These are phyloP conservation scores for Microctenopoma steveboyesi DNA, from an alignment of 2,797 vertebrate genomes.

Conservation along the genomic window DNA sequence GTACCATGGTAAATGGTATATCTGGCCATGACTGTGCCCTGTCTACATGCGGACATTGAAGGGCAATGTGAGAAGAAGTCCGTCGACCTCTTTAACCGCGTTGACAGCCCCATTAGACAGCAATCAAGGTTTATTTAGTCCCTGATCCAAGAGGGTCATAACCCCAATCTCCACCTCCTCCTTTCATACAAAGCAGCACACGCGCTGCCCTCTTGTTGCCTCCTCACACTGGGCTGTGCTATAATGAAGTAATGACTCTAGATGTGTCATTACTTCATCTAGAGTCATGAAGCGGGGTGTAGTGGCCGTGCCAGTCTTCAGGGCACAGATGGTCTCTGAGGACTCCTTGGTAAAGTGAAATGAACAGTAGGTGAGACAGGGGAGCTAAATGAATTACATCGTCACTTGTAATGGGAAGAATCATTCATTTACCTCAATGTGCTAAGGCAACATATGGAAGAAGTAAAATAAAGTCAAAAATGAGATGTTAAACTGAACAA, in stretches of 20 bases:
- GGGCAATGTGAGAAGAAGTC: constrained; percentile 3
- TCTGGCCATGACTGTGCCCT: background rate
- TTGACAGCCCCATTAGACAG: constrained; percentile 27
- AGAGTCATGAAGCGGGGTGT: background rate
- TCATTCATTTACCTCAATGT: constrained; percentile 3
- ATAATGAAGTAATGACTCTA: constrained; percentile 18
- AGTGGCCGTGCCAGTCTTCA: background rate
- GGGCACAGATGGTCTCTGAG: background rate
- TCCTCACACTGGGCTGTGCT: background rate
- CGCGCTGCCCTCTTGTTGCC: background rate
- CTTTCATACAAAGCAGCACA: constrained; percentile 12
- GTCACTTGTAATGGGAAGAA: background rate
- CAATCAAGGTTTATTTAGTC: constrained; percentile 18
- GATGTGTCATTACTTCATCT: background rate
- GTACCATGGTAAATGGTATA: background rate
- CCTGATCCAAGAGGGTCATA: constrained; percentile 3
- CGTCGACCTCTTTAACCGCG: background rate
- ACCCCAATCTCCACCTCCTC: constrained; percentile 24
- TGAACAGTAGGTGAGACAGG: background rate
- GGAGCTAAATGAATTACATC: background rate
- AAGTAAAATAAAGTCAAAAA: background rate
- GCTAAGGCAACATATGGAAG: background rate
- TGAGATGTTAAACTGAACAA: too few species aligned
- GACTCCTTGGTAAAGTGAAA: background rate
- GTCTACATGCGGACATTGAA: background rate